Evolutionary conservation across 2,888 invertebrate species (phyloP).

Genomic region (Callinectes sapidus): DNA sequence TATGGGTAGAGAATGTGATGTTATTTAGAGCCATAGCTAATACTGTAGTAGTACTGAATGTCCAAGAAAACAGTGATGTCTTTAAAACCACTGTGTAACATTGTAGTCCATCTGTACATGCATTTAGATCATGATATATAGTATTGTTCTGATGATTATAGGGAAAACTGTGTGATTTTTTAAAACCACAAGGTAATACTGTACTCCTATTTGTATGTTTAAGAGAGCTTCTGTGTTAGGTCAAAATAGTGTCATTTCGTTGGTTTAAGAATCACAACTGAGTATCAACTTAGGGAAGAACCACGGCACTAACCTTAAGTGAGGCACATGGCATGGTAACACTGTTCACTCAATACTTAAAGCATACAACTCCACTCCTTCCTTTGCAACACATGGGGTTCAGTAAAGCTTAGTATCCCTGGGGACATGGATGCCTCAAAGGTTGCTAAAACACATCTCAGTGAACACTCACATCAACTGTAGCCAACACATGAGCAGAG

Average conservation of each 20-base stretch:
- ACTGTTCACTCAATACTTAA: neutral
- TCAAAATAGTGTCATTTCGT: too few relatives aligned
- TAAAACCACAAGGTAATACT: neutral
- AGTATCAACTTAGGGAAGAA: neutral
- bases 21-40: too few relatives aligned
- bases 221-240: neutral
- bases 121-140: too few relatives aligned
- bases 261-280: neutral
- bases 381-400: neutral
- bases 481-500: neutral
- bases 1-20: neutral
- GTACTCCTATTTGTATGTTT: conserved; percentile 12
- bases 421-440: neutral
- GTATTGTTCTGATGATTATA: too few relatives aligned
- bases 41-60: too few relatives aligned
- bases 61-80: too few relatives aligned
- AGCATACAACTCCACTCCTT: neutral
- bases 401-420: neutral
- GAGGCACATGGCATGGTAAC: neutral
- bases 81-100: too few relatives aligned
- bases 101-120: too few relatives aligned
- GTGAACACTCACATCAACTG: neutral
- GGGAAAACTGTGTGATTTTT: too few relatives aligned
- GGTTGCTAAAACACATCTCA: neutral
- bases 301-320: neutral